Conservation (phyloP, 2,888 invertebrate species). For the Ochlodes sylvanus region DNA sequence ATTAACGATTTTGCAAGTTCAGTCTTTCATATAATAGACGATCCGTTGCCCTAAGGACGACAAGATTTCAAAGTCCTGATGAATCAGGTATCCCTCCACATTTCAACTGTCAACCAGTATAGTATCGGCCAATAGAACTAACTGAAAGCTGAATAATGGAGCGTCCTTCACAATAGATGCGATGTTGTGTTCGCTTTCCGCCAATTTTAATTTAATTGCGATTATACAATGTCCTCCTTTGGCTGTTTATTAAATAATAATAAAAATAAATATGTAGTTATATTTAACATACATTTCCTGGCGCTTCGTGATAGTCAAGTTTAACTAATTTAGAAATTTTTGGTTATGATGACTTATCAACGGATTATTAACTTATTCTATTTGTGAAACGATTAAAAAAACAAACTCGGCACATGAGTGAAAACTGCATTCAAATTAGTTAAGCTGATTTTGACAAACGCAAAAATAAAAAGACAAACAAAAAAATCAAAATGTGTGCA, state of each 20-base stretch:
- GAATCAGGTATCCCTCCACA: slow-evolving; percentile 45
- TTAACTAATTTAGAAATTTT: too few relatives aligned
- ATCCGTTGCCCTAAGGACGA: slow-evolving; percentile 16
- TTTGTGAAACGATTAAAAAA: too few relatives aligned
- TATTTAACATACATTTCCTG: too few relatives aligned
- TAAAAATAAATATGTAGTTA: too few relatives aligned
- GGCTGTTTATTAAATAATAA: background rate
- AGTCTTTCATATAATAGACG: slow-evolving; percentile 11
- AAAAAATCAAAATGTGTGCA: too few relatives aligned
- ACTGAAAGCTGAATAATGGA: slow-evolving; percentile 63
- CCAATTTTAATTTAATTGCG: slow-evolving; percentile 23
- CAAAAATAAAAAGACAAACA: too few relatives aligned
- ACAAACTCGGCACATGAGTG: too few relatives aligned
- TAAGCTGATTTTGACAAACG: too few relatives aligned
- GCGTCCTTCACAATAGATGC: slow-evolving; percentile 58
- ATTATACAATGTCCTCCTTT: background rate
- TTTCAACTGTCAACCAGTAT: slow-evolving; percentile 47
- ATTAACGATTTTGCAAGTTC: background rate
- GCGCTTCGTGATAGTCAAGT: too few relatives aligned
- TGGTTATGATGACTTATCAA: too few relatives aligned
- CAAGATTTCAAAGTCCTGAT: slow-evolving; percentile 39
- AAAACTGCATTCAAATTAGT: too few relatives aligned
- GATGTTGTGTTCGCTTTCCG: background rate
- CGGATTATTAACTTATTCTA: too few relatives aligned
- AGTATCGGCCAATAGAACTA: slow-evolving; percentile 54